phyloP scores from a whole-genome alignment of 2,888 invertebrate genomes.

The Spodoptera exigua region DNA sequence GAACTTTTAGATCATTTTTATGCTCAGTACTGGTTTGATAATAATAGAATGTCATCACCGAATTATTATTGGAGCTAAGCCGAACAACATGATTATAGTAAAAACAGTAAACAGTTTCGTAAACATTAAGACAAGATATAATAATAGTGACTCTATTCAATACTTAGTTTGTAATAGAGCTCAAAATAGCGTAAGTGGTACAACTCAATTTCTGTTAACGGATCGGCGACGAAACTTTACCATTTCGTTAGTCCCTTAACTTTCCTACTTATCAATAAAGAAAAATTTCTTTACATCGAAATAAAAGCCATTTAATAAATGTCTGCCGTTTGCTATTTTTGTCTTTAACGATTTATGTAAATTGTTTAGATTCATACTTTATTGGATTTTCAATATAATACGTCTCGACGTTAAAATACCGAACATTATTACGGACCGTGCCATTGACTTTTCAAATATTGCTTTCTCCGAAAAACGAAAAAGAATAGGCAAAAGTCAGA shows the following conservation, averaged over 20 bases:
- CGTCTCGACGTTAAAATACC: constrained; percentile 23
- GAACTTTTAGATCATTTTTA: not conserved
- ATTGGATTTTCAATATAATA: constrained; percentile 13
- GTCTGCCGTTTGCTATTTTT: not conserved
- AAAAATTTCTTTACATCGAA: not conserved
- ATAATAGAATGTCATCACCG: not conserved
- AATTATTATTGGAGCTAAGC: too few species aligned
- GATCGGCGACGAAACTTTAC: too few species aligned
- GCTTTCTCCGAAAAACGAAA: constrained; percentile 22
- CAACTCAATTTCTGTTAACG: too few species aligned
- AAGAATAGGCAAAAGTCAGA: constrained; percentile 17
- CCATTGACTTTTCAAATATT: constrained; percentile 23
- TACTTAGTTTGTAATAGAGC: too few species aligned
- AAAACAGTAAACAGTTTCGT: too few species aligned
- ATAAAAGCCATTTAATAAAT: constrained; percentile 9
- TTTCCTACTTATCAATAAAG: too few species aligned
- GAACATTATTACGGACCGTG: constrained; percentile 15
- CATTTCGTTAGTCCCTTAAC: too few species aligned
- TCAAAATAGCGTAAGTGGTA: too few species aligned
- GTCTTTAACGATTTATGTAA: constrained; percentile 7
- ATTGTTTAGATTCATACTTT: constrained; percentile 5
- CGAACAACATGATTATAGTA: too few species aligned
- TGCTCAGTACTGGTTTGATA: too few species aligned
- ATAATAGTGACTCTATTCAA: too few species aligned
- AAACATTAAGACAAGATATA: too few species aligned